These are phyloP conservation scores for Phyllostomus hastatus DNA, from an alignment of 2,113 vertebrate genomes.

Conservation along the genomic window DNA sequence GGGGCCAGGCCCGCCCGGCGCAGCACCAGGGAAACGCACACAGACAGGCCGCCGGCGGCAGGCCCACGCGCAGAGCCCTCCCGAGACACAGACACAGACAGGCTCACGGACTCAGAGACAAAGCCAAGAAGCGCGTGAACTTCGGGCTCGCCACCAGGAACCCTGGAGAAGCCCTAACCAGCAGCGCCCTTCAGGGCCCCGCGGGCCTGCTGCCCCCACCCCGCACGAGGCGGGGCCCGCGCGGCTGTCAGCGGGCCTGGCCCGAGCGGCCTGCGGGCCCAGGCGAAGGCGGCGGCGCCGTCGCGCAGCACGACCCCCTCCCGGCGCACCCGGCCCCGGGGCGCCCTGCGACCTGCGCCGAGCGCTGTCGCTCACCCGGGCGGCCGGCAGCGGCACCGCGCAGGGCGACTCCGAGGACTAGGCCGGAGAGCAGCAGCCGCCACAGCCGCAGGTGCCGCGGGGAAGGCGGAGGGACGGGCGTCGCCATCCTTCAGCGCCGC, in stretches of 20 bases:
- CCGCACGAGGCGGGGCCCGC: not conserved
- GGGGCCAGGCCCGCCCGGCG: not conserved
- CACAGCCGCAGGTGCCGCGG: constrained; percentile 67
- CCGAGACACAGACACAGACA: not conserved
- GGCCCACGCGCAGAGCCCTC: not conserved
- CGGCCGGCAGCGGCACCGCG: constrained; percentile 44
- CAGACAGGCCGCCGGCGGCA: too few relatives aligned
- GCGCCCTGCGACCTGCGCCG: not conserved
- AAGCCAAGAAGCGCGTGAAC: not conserved
- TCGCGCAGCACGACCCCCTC: not conserved
- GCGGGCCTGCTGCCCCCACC: not conserved
- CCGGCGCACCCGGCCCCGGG: not conserved
- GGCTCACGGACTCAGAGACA: not conserved
- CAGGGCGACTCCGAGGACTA: constrained; percentile 61
- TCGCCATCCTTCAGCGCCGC: constrained; percentile 70
- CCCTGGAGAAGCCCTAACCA: not conserved
- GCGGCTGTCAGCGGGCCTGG: not conserved
- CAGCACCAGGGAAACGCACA: not conserved
- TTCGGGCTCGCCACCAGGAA: not conserved
- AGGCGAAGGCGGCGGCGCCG: not conserved
- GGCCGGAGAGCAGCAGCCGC: constrained; percentile 68
- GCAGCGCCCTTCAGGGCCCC: not conserved
- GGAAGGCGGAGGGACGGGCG: constrained; percentile 61
- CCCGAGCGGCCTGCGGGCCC: not conserved
- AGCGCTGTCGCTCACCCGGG: constrained; percentile 63